Base-by-base conservation (phyloP, 2,888 invertebrate genomes). In the Fragum whitleyi region DNA sequence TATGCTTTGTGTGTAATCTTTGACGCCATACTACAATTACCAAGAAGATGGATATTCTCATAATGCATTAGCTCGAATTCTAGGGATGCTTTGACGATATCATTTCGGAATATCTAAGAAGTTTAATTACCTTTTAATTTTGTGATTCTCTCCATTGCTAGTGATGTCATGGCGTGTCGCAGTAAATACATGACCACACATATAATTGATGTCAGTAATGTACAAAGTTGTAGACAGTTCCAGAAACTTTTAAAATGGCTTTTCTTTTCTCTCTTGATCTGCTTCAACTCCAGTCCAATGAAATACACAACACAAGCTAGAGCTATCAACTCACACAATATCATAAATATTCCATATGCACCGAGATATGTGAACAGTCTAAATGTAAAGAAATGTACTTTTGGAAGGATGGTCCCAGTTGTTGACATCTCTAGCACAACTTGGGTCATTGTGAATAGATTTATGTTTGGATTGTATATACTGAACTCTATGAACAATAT, bases 401-500 rank as follows among this genome's bases (percentile, higher is more conserved):
- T 74, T 6, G 84, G 77, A 7, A 87, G 42, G 23, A 87, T 71
- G 36, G 78, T 62, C 1, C 89, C 87, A 1, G 87, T 83, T 0
- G 87, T 79, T 9, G 87, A 86, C 57, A 88, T 80, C 74, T 91
- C 91, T 36, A 90, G 87, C n/a, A 87, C 79, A 16, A 87, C 85
- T 23, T 86, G 83, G 42, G 86, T 84, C 62, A 86, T 83, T 11
- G 86, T 82, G 74, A 91, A 91, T 72, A 90, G 68, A 74, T 91
- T 91, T 29, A 88, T 86, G 67, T 90, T 89, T 1, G 90, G 88
- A 61, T 90, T 90, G 68, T 91, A 91, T 3, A 90, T 75, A 1
- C 89, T 88, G 67, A 90, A 86, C 76, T 90, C 90, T 7, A 91
- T 77, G 71, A 89, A 87, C n/a, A 91, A 55, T 29, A 87, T 83